These are phyloP conservation scores for Oscheius sp. DNA, from an alignment of 2,888 invertebrate genomes.

Conservation along the genomic window DNA sequence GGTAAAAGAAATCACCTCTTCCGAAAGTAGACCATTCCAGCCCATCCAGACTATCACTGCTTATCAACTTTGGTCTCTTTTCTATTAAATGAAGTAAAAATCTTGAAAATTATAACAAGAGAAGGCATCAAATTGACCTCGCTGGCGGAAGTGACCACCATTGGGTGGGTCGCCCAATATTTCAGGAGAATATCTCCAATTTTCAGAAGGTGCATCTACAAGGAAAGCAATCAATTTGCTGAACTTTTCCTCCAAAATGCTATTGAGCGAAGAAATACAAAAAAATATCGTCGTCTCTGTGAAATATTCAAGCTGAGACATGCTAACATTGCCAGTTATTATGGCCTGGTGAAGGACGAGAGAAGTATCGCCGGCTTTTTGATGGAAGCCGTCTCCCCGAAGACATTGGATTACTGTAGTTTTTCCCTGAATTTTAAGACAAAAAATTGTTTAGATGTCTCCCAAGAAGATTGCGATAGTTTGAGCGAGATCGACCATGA, in stretches of 20 bases:
- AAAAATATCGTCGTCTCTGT: neutral
- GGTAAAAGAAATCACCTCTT: too few relatives aligned
- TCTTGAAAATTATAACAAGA: neutral
- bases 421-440: neutral
- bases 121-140: conserved; percentile 1
- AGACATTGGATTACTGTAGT: conserved; percentile 10
- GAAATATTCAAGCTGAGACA: neutral
- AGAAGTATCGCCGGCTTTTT: neutral
- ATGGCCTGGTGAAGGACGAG: neutral
- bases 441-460: neutral
- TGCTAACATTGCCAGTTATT: neutral
- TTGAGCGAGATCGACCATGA: neutral
- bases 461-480: neutral
- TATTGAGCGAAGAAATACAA: neutral
- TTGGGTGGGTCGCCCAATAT: neutral
- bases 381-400: neutral
- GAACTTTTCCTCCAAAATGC: conserved; percentile 4
- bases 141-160: neutral
- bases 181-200: neutral
- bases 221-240: conserved; percentile 1
- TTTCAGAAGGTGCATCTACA: conserved; percentile 12
- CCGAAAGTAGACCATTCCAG: too few relatives aligned
- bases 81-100: neutral
- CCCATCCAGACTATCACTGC: neutral
- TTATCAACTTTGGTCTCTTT: neutral